Conservation (phyloP, 2,888 invertebrate genomes). For the Aphodius granarius region DNA sequence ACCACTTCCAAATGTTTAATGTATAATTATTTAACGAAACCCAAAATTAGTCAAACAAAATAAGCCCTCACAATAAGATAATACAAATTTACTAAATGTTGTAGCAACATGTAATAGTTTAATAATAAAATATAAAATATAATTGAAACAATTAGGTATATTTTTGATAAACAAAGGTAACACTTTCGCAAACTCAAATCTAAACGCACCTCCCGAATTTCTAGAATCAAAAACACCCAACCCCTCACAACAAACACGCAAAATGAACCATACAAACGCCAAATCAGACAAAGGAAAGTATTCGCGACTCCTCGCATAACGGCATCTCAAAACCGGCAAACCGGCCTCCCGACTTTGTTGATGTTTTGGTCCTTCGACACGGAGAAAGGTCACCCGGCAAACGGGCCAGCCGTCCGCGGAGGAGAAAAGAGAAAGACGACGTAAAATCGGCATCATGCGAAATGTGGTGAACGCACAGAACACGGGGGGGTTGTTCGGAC, state of each 20-base stretch:
- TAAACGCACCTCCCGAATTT: not conserved
- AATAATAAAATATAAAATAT: too few species aligned
- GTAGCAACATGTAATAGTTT: too few species aligned
- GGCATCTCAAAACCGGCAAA: not conserved
- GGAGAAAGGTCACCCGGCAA: not conserved
- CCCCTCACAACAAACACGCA: not conserved
- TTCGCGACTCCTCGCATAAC: not conserved
- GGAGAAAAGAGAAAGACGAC: not conserved
- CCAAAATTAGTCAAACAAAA: too few species aligned
- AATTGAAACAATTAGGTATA: too few species aligned
- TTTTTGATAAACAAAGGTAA: too few species aligned
- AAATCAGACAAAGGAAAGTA: too few species aligned
- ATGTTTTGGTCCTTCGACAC: not conserved
- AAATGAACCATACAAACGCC: not conserved
- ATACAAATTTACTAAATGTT: too few species aligned
- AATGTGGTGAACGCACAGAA: not conserved
- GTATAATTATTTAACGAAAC: too few species aligned
- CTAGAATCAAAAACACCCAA: not conserved
- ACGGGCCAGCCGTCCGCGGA: constrained; percentile 1
- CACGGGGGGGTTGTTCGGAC: constrained; percentile 26
- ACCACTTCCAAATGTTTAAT: too few species aligned
- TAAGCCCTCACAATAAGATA: too few species aligned
- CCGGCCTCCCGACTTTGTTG: not conserved
- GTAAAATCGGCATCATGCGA: not conserved
- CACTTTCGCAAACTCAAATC: not conserved